Conservation (phyloP, 2,113 vertebrate genomes). For the Aspidoscelis tigris region DNA sequence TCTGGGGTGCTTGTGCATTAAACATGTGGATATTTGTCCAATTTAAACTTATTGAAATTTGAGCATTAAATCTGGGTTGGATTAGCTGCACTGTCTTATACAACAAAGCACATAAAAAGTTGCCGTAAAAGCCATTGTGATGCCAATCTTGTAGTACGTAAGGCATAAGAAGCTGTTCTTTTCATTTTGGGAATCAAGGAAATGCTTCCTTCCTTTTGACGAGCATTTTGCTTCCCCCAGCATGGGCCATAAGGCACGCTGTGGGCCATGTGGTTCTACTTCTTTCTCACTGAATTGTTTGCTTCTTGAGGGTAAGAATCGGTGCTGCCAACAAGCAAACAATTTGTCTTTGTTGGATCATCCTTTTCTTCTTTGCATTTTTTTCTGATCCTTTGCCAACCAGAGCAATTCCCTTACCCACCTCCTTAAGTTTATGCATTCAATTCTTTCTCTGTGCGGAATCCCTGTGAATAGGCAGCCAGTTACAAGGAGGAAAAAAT, state of each 20-base stretch:
- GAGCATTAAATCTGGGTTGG: too few species aligned
- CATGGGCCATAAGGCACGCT: neutral
- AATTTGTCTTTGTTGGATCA: conserved; percentile 6
- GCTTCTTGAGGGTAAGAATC: neutral
- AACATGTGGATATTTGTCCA: neutral
- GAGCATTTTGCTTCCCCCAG: neutral
- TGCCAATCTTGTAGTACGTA: neutral
- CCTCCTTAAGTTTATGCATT: neutral
- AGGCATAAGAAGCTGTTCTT: neutral
- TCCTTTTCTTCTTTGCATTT: neutral
- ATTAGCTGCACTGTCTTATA: neutral
- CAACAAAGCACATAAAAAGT: neutral
- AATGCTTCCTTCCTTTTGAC: neutral
- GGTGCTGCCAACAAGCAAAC: neutral
- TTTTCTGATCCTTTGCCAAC: neutral
- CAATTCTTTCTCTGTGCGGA: neutral
- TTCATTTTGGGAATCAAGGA: neutral
- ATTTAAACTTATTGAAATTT: neutral
- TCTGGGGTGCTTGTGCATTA: neutral
- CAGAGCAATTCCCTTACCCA: neutral
- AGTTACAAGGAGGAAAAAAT: neutral
- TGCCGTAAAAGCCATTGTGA: neutral
- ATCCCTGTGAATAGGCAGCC: neutral
- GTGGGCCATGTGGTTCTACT: neutral
- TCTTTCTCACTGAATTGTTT: neutral